Percentiles rank a stretch among this genome's conserved stretches.
Evolutionary conservation across 2,113 vertebrate genomes (phyloP).

Genomic region (Chamaea fasciata): DNA sequence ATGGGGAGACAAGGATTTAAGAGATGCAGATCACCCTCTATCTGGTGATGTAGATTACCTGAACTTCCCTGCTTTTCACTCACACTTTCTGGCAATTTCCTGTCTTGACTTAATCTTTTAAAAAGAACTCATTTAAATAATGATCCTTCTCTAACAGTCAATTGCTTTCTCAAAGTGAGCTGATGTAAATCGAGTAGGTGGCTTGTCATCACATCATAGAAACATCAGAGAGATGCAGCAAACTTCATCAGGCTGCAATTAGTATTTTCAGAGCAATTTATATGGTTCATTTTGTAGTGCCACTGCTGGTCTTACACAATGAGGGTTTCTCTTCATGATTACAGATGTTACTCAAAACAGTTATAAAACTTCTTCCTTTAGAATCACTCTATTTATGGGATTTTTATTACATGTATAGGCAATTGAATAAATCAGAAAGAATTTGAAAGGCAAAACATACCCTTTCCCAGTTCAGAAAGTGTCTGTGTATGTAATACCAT

Average conservation of each 20-base stretch:
- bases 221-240: background rate
- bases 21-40: background rate
- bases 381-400: background rate
- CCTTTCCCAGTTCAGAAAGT: background rate
- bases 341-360: background rate
- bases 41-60: background rate
- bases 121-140: slow-evolving; percentile 51
- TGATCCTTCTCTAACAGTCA: slow-evolving; percentile 14
- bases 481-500: background rate
- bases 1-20: background rate
- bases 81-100: slow-evolving; percentile 28
- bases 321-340: background rate
- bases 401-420: background rate
- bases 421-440: background rate
- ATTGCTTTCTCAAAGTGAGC: slow-evolving; percentile 23
- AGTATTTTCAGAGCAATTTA: background rate
- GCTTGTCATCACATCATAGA: slow-evolving; percentile 7
- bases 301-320: background rate
- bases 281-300: background rate
- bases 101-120: slow-evolving; percentile 34
- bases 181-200: slow-evolving; percentile 23
- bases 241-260: slow-evolving; percentile 7
- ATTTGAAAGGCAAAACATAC: background rate
- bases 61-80: slow-evolving; percentile 1
- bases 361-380: background rate